A percentile compares a stretch with the other conserved stretches of the same genome.
These are phyloP conservation scores for Seira sanloemensis DNA, from an alignment of 2,888 invertebrate species.

Conservation along the genomic window DNA sequence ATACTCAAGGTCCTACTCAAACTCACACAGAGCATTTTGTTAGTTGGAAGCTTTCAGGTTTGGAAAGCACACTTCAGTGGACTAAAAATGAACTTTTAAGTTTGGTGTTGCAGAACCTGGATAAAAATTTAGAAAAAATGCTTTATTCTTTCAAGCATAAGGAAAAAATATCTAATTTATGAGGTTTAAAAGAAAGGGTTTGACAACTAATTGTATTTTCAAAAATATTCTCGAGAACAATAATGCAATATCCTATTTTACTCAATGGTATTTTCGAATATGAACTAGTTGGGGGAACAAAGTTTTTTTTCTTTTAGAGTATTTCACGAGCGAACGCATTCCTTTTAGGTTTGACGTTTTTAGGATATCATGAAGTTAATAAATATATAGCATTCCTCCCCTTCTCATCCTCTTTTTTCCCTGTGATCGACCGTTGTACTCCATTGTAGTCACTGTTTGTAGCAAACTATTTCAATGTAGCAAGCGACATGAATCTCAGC, in stretches of 20 bases:
- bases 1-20: no score
- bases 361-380: slow-evolving; percentile 33
- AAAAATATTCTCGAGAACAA: slow-evolving; percentile 31
- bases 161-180: slow-evolving; percentile 60
- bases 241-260: background rate
- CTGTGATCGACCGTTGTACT: background rate
- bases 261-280: background rate
- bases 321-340: background rate
- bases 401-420: background rate
- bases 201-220: slow-evolving; percentile 63
- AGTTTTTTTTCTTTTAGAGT: background rate
- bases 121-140: slow-evolving; percentile 36
- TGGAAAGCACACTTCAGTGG: background rate
- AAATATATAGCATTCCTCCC: slow-evolving; percentile 31
- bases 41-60: background rate
- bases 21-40: no score
- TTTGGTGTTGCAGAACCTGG: slow-evolving; percentile 8
- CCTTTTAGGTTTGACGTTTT: background rate
- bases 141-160: background rate
- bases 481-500: slow-evolving; percentile 3
- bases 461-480: slow-evolving; percentile 39
- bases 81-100: background rate
- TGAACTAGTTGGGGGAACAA: background rate
- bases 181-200: slow-evolving; percentile 55
- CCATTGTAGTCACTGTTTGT: background rate